Base-by-base conservation (phyloP, 2,888 invertebrate species). In the Mycalesis mineus region DNA sequence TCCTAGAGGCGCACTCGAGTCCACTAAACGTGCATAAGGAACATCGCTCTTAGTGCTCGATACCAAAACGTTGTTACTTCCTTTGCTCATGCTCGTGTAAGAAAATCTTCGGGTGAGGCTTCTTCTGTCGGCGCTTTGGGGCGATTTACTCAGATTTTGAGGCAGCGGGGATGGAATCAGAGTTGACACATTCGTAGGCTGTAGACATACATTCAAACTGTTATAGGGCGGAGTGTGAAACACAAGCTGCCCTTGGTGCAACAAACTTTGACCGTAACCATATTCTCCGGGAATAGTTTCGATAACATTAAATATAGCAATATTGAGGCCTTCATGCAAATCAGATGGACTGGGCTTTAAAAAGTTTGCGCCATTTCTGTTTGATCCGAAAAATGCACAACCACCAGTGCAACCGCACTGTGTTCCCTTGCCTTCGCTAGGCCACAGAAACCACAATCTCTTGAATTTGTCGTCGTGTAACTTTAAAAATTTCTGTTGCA, bases 341-440 rank as follows among this genome's bases (percentile, higher is more conserved):
- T 97, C 97, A 58, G 94, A 93, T 28, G 93, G 91, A 63, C 92
- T 94, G 0, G 97, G 97, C 73, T 96, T 95, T 66, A 98, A 96
- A 83, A 98, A 98, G 65, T 93, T 93, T 9, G 93, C 88, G 0
- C 98, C 98, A 78, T 98, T 97, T 72, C 93, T 92, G 80, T 98
- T 98, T 55, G 92, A 94, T 1, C 98, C 99, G 76, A 99, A 99
- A 88, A 99, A 99, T 9, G 92, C 91, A 75, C 98, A 98, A 0
- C 98, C 98, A 2, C 99, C 99, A 31, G 95, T 95, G 78, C 99
- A 99, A 0, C 98, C 99, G 78, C 99, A 99, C 67, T 95, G 95
- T 0, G 92, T 88, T 58, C 91, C 90, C 66, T 93, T 93, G 1
- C 92, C 91, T 67, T 94, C 94, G 14, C 90, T 90, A 0, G 95